phyloP scores from a whole-genome alignment of 2,797 vertebrate genomes.

The Argentina silus region DNA sequence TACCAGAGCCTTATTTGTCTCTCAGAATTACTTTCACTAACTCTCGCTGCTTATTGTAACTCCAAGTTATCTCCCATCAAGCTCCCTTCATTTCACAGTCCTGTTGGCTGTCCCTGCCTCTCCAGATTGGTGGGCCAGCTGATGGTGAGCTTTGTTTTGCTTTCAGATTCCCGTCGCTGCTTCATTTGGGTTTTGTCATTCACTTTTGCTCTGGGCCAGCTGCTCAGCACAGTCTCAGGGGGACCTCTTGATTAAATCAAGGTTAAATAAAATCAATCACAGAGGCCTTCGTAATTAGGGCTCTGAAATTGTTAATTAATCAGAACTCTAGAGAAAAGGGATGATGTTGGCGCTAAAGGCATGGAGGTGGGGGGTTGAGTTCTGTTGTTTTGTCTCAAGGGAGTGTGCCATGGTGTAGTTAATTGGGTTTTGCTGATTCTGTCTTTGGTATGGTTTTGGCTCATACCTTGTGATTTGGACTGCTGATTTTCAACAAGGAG shows the following conservation, averaged over 20 bases:
- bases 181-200: constrained; percentile 43
- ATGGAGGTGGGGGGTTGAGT: constrained; percentile 8
- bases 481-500: too few relatives aligned
- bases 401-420: too few relatives aligned
- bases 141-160: constrained; percentile 29
- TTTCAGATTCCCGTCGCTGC: constrained; percentile 54
- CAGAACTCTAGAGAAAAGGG: constrained; percentile 40
- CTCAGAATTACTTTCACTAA: not conserved
- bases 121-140: constrained; percentile 50
- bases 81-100: not conserved
- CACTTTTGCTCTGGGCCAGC: constrained; percentile 32
- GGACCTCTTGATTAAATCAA: constrained; percentile 59
- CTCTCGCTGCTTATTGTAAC: not conserved
- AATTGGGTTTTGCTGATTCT: too few relatives aligned
- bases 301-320: constrained; percentile 67
- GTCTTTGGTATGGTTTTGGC: too few relatives aligned
- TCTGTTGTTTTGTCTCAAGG: constrained; percentile 14
- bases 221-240: constrained; percentile 45
- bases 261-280: constrained; percentile 69
- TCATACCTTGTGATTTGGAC: too few relatives aligned
- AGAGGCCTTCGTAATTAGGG: constrained; percentile 62
- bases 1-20: too few relatives aligned
- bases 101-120: constrained; percentile 20
- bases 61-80: not conserved
- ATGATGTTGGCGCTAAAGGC: constrained; percentile 25